Conservation (phyloP, 2,888 invertebrate species). For the Adineta ricciae region DNA sequence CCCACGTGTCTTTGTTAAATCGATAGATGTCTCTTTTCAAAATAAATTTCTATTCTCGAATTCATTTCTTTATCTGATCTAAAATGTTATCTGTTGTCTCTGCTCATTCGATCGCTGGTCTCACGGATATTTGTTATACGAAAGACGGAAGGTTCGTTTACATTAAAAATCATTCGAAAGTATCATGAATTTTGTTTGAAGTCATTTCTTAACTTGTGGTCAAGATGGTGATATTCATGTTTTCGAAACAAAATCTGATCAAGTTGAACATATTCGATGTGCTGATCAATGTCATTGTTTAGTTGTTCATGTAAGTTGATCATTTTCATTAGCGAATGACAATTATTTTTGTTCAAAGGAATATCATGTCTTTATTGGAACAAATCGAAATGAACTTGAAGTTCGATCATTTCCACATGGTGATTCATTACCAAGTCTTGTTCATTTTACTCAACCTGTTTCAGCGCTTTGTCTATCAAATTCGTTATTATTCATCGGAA, state of each 20-base stretch:
- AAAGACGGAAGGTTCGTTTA: too few relatives aligned
- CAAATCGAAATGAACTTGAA: conserved; percentile 2
- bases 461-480: background rate
- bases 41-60: too few relatives aligned
- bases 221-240: conserved; percentile 1
- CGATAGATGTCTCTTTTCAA: too few relatives aligned
- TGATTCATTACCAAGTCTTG: background rate
- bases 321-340: too few relatives aligned
- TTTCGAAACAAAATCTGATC: background rate
- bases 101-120: too few relatives aligned
- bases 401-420: background rate
- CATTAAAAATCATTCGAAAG: too few relatives aligned
- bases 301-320: background rate
- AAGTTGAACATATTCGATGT: background rate
- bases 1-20: too few relatives aligned
- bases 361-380: background rate
- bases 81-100: too few relatives aligned
- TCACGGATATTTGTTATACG: too few relatives aligned
- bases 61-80: too few relatives aligned
- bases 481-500: background rate
- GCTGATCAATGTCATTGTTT: background rate
- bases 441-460: background rate
- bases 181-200: background rate
- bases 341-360: too few relatives aligned
- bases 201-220: background rate